Evolutionary conservation across 1,140 invertebrate genomes (phyloP).

Genomic region (Drosophila obscura): DNA sequence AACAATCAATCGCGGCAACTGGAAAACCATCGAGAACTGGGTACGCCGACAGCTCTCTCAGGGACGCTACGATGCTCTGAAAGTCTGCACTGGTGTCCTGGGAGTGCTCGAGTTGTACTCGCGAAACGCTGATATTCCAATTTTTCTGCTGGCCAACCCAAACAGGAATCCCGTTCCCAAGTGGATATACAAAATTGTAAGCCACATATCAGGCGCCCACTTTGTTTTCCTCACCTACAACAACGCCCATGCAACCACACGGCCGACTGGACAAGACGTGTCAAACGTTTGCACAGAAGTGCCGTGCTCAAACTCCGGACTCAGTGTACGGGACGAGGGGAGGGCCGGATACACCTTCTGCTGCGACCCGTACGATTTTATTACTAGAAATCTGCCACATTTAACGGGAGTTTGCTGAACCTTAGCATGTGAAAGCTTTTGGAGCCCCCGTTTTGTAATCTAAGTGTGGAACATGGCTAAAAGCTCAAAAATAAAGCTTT

Average conservation of each 20-base stretch:
- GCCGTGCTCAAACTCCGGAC: not conserved
- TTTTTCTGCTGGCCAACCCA: conserved; percentile 13
- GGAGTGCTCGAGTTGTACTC: conserved; percentile 24
- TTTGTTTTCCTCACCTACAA: conserved; percentile 43
- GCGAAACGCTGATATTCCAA: not conserved
- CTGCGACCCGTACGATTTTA: conserved; percentile 27
- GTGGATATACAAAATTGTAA: conserved; percentile 48
- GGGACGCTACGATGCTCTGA: conserved; percentile 4
- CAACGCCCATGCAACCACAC: not conserved
- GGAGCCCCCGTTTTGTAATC: not conserved
- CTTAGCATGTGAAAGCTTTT: too few relatives aligned
- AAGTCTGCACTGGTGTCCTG: conserved; percentile 43
- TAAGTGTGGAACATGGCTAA: too few relatives aligned
- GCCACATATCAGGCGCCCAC: not conserved
- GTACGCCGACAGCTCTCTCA: conserved; percentile 10
- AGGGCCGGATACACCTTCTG: conserved; percentile 27
- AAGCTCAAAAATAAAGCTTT: too few relatives aligned
- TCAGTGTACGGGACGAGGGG: not conserved
- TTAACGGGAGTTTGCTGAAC: conserved; percentile 25
- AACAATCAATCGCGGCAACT: conserved; percentile 47
- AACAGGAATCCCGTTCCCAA: conserved; percentile 28
- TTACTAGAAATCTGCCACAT: conserved; percentile 9
- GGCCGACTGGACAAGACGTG: not conserved
- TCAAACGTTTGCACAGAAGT: conserved; percentile 3
- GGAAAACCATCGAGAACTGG: conserved; percentile 48